Base-by-base conservation (phyloP, 2,888 invertebrate species). In the Uloborus plumipes region DNA sequence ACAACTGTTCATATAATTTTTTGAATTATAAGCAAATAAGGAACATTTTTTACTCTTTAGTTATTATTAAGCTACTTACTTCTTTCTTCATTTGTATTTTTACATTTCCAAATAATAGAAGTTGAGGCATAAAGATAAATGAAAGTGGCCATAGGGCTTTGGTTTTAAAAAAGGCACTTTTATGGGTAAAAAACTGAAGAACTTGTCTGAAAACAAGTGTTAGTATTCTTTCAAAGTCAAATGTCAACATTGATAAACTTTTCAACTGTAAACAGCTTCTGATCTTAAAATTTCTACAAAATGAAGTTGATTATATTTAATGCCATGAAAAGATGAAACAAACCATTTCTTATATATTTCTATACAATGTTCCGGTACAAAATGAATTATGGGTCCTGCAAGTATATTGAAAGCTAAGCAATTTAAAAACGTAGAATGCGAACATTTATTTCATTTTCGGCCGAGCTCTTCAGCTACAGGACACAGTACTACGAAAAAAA, bases 141-240 rank as follows among this genome's bases (percentile, higher is more conserved):
- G 26, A 39, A 39, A 39, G 39, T 39, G 39, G 39, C 39, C 39
- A 39, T 39, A 39, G 39, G 39, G 39, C 9, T 39, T 39, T 11
- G 39, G 39, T 39, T 39, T 39, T 67, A 79, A 79, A 76, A 79
- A 79, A 79, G 79, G 79, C 79, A 79, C 79, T 79, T 78, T 79
- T 73, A 72, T 72, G 72, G 72, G 67, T 72, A 72, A 67, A n/a
- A 71, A 79, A 79, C 79, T 53, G 79, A 72, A 79, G 79, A 79
- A 73, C 79, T 79, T 72, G 72, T 66, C 66, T 66, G 73, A 72
- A 72, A 79, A 79, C 79, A 73, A 72, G 53, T 47, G 73, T 71
- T 78, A 51, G 62, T 77, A 77, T 69, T 50, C 53, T 69, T 69
- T 76, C 67, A 55, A 20, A 65, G 58, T 78, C 65, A 50, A 79